A percentile compares a stretch with the other conserved stretches of the same genome.
These are phyloP conservation scores for Gnathochromis pfefferi DNA, from an alignment of 2,113 vertebrate species.

Conservation along the genomic window DNA sequence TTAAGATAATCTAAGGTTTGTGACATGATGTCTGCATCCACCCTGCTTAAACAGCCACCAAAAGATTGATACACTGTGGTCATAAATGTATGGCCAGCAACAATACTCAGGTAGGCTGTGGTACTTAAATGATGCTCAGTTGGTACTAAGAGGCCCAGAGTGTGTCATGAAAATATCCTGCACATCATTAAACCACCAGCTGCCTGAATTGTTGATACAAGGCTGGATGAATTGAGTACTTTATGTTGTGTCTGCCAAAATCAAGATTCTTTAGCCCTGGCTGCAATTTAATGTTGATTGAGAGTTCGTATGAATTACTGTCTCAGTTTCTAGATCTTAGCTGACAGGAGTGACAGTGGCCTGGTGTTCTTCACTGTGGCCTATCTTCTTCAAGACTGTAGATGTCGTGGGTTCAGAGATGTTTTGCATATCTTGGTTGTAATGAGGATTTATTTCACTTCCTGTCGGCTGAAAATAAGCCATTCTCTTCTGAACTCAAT, in stretches of 20 bases:
- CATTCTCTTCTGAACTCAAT: not conserved
- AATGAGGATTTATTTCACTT: not conserved
- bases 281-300: accelerated
- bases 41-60: not conserved
- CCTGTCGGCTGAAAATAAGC: not conserved
- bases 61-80: not conserved
- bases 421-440: not conserved
- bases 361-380: not conserved
- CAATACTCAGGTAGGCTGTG: not conserved
- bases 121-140: not conserved
- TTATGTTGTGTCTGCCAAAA: not conserved
- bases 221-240: not conserved
- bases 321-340: not conserved
- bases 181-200: not conserved
- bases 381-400: not conserved
- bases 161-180: not conserved
- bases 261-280: not conserved
- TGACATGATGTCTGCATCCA: not conserved
- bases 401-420: not conserved
- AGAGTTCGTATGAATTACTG: not conserved
- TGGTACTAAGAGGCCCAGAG: not conserved
- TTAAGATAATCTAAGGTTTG: not conserved
- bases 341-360: not conserved
- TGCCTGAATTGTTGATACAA: not conserved
- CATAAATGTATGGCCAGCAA: not conserved